These are phyloP conservation scores for Drosophila repleta DNA, from an alignment of 1,140 invertebrate species.

Conservation along the genomic window DNA sequence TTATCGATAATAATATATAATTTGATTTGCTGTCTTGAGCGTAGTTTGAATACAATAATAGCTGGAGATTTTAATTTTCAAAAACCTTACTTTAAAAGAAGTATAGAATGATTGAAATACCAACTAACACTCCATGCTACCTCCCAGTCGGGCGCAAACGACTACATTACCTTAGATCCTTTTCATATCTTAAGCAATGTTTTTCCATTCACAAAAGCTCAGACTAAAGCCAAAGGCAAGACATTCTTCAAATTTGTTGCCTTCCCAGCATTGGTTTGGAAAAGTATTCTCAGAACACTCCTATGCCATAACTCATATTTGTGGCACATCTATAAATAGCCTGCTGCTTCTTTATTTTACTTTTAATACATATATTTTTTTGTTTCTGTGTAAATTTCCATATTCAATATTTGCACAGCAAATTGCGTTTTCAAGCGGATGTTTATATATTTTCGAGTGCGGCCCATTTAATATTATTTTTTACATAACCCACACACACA, in stretches of 20 bases:
- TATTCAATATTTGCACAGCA: constrained; percentile 69
- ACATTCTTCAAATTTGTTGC: neutral
- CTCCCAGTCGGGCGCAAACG: no score
- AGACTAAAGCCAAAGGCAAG: neutral
- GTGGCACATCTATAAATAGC: constrained; percentile 20
- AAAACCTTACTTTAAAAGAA: no score
- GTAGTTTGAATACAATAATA: no score
- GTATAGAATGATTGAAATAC: no score
- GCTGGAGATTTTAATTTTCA: no score
- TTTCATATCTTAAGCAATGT: no score
- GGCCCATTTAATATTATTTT: constrained; percentile 9
- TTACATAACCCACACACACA: neutral
- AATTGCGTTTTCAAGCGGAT: constrained; percentile 64
- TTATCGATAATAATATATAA: no score
- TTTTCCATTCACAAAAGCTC: no score
- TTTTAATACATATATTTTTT: constrained; percentile 15
- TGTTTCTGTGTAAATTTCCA: constrained; percentile 57
- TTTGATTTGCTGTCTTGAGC: no score
- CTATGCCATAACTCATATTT: constrained; percentile 6
- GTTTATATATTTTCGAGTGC: constrained; percentile 34
- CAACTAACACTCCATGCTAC: no score
- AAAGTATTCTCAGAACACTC: neutral
- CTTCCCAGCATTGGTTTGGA: neutral
- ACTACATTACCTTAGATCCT: no score
- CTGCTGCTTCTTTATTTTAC: constrained; percentile 3